Evolutionary conservation across 2,113 vertebrate genomes (phyloP), one percentile per base, ranked within the genome.

Genomic region (Crypturellus undulatus): DNA sequence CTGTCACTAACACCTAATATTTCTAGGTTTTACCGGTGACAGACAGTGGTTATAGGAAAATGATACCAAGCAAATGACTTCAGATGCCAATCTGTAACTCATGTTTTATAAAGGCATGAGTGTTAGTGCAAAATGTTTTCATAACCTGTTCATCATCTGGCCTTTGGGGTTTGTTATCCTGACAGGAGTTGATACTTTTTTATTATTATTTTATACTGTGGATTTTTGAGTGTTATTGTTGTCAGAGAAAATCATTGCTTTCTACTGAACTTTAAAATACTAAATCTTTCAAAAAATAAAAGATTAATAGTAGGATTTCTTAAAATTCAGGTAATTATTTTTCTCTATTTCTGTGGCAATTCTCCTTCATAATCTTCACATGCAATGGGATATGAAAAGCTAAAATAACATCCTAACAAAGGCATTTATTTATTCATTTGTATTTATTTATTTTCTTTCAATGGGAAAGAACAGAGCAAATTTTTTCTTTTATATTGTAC

Each of bases 91-190:
- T 94, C 79, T 90, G 64, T 90, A 78, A 89, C 76, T 91, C 85
- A 71, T 86, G 79, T 90, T 79, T 62, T 70, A 93, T 69, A 79
- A 94, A 95, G 19, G 7, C 49, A 80, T 34, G 64, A 84, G 43
- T 80, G 71, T 70, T 82, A 54, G 80, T 51, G 45, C 38, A 68
- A 94, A 83, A 88, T 75, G 64, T 81, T 95, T 96, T 96, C 52
- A 95, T 94, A 90, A 93, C 79, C 56, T 90, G 52, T 91, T 96
- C 75, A 87, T 92, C 70, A 91, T 76, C 65, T 91, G 63, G 38
- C 62, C 54, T 91, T 88, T 70, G 78, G 62, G 79, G 36, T 82
- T 93, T 92, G 22, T 76, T 89, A 49, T 93, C 36, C 32, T 96
- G 96, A 92, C 84, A 94, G 69, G 14, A 8, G 10, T 72, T 92